Evolutionary conservation across 2,797 vertebrate genomes (phyloP).

Genomic region (Pangasius macronema): DNA sequence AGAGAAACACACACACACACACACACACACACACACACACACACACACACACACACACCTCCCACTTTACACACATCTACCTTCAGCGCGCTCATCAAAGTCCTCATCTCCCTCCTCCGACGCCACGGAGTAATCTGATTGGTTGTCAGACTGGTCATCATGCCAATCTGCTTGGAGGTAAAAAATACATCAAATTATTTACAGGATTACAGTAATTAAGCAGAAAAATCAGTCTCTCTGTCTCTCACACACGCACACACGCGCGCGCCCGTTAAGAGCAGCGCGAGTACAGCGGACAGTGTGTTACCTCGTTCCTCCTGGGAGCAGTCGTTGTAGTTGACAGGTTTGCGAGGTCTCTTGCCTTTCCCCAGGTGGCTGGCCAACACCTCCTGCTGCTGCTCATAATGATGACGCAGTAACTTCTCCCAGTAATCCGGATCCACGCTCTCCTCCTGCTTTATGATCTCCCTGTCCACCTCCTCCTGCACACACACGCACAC

Average conservation of each 20-base stretch:
- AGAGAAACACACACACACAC: too few relatives aligned
- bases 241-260: not conserved
- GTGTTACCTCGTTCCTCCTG: constrained; percentile 96
- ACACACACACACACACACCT: constrained; percentile 13
- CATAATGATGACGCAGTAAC: constrained; percentile 95
- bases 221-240: not conserved
- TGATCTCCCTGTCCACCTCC: constrained; percentile 96
- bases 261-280: not conserved
- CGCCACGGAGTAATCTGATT: constrained; percentile 97
- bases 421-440: constrained; percentile 99
- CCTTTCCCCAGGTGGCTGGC: constrained; percentile 98
- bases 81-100: constrained; percentile 95
- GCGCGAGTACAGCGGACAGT: constrained; percentile 45
- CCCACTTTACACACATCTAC: constrained; percentile 65
- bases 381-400: constrained; percentile 97
- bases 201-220: not conserved
- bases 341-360: constrained; percentile 97
- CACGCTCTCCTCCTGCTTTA: constrained; percentile 97
- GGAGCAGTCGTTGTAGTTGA: constrained; percentile 98
- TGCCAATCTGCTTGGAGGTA: constrained; percentile 86
- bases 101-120: constrained; percentile 98
- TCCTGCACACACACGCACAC: constrained; percentile 72
- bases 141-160: constrained; percentile 98
- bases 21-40: not conserved
- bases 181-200: constrained; percentile 1